Evolutionary conservation across 2,888 invertebrate genomes (phyloP), one percentile per base, ranked within the genome.

Genomic region (Rhagium mordax): DNA sequence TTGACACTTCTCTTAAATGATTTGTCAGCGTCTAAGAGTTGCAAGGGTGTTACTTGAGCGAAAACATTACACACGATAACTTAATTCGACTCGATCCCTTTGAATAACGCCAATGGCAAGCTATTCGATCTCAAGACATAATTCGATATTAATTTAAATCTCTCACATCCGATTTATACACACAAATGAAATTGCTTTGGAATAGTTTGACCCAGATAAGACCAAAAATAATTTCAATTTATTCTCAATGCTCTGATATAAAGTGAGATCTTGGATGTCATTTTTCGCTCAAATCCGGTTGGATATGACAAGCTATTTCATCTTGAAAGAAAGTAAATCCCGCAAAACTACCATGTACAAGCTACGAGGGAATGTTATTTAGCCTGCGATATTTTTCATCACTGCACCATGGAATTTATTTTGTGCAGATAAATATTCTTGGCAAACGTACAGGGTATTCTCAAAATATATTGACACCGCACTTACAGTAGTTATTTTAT

Each of bases 251-350:
- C 73, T 64, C 47, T 65, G 68, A 47, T 76, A 74, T 75, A 75
- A 71, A 68, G 47, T 71, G 70, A 72, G 74, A 73, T 72, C 72
- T 72, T 47, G 70, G 67, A 76, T 74, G 72, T 74, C 77, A 75
- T 80, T 78, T 77, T 79, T 77, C 60, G 72, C 51, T 71, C 20
- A 78, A 78, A 79, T 79, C 79, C 80, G 71, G 47, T 69, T 65
- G 79, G 77, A 78, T 76, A 75, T 79, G 77, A 79, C 81, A 75
- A 73, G 79, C 77, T 70, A 77, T 81, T 78, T 75, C 76, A 72
- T 76, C 77, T 61, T 61, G 66, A 70, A 66, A 72, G 71, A 70
- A 70, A 72, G 70, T 76, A 76, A 78, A 76, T 74, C 76, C 74
- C 49, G 62, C 71, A 27, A 69, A 65, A 71, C 68, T 61, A 70